Evolutionary conservation across 2,113 vertebrate species (phyloP), one percentile per base, ranked within the genome.

Genomic region (Bubo bubo): DNA sequence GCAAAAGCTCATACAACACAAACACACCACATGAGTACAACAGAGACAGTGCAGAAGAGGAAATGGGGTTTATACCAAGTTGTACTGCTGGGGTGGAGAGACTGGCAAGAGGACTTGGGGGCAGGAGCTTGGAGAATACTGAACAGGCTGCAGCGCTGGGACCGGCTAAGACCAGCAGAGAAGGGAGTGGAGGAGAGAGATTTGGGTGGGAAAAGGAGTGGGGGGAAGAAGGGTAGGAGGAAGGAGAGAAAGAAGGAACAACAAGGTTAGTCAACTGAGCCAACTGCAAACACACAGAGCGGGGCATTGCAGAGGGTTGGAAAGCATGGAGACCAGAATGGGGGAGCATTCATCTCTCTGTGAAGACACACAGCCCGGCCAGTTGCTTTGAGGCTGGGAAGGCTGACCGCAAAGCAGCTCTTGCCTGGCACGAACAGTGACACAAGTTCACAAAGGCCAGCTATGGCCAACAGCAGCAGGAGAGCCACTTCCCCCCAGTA

Each of bases 101-200:
- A 99, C 99, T 98, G 99, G 99, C 98, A 99, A 99, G 98, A 99
- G 99, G 98, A 99, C 99, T 98, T 99, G 99, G 99, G 99, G 99
- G 96, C 99, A 99, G 99, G 99, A 99, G 96, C 99, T 99, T 98
- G 99, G 99, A 98, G 99, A 99, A 98, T 99, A 99, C 97, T 98
- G 98, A 98, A 98, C 98, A 82, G 98, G 98, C 98, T 99, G 99
- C 98, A 99, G 98, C 98, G 99, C 98, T 13, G 98, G 98, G 97
- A 98, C 96, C 97, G 98, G 98, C 98, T 98, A 95, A 88, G 97
- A 97, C 90, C 97, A 97, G 97, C 97, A 58, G 97, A 97, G 97
- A 73, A 96, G 87, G 83, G 86, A 79, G 56, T 4, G 63, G 72
- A 67, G 92, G 89, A 93, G 95, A 89, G 95, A 47, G 88, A 94